Evolutionary conservation across 2,888 invertebrate genomes (phyloP).

Genomic region (Schizaphis graminum): DNA sequence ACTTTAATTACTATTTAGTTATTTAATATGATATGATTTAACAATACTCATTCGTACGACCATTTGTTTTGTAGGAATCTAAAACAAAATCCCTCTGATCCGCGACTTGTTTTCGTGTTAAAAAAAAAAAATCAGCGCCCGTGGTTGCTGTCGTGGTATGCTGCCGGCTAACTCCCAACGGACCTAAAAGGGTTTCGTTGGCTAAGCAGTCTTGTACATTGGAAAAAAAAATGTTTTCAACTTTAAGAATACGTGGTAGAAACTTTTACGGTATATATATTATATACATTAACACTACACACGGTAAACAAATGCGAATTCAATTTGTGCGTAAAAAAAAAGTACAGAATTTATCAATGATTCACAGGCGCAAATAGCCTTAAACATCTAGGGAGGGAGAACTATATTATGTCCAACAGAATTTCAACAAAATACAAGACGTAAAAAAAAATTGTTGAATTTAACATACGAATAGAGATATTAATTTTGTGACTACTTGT

Average conservation of each 20-base stretch:
- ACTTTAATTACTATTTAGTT: too few species aligned
- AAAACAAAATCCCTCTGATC: background rate
- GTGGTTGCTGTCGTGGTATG: background rate
- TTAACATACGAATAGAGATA: background rate
- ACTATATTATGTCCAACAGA: background rate
- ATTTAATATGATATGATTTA: background rate
- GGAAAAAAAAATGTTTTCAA: conserved; percentile 3
- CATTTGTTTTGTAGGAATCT: background rate
- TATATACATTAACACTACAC: background rate
- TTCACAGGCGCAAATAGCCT: background rate
- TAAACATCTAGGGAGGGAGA: background rate
- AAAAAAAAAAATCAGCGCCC: background rate
- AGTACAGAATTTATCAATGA: background rate
- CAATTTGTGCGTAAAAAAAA: background rate
- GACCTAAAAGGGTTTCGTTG: background rate
- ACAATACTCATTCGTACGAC: background rate
- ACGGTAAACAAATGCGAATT: background rate
- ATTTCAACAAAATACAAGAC: background rate
- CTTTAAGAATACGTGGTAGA: background rate
- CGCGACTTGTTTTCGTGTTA: background rate
- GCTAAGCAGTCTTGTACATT: background rate
- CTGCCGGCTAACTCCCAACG: background rate
- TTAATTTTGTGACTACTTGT: background rate
- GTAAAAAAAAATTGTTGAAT: background rate
- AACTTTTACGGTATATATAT: background rate